phyloP scores from a whole-genome alignment of 2,888 invertebrate genomes.

The Amblyjoppa fuscipennis region DNA sequence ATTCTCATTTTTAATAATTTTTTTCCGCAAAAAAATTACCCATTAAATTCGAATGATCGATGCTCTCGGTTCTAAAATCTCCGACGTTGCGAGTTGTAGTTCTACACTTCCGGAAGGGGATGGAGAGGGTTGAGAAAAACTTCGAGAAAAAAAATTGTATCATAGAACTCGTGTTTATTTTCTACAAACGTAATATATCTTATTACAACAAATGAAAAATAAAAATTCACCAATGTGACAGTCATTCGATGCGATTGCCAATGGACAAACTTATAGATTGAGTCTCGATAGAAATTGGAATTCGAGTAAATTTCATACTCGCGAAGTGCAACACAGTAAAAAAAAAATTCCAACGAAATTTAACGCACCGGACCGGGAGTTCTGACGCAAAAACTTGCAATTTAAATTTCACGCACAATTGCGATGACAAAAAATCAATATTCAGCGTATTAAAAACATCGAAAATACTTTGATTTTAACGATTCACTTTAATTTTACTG shows the following conservation, averaged over 20 bases:
- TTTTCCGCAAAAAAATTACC: conserved; percentile 54
- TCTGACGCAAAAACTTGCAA: too few relatives aligned
- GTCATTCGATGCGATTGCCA: conserved; percentile 37
- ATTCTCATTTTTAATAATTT: conserved; percentile 72
- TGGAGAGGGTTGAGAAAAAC: background rate
- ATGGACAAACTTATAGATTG: background rate
- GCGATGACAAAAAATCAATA: too few relatives aligned
- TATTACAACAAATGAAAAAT: conserved; percentile 45
- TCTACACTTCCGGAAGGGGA: background rate
- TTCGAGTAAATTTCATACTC: conserved; percentile 35
- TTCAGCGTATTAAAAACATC: too few relatives aligned
- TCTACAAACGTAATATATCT: conserved; percentile 47
- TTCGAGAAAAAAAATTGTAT: background rate
- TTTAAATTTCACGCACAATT: too few relatives aligned
- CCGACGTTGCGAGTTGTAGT: too few relatives aligned
- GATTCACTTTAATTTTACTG: too few relatives aligned
- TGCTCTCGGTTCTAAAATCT: too few relatives aligned
- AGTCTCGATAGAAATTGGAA: background rate
- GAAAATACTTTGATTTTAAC: too few relatives aligned
- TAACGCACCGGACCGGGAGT: too few relatives aligned
- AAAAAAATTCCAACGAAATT: background rate
- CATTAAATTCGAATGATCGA: background rate
- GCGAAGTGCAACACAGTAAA: conserved; percentile 2
- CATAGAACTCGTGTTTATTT: conserved; percentile 46
- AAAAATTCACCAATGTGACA: conserved; percentile 24